A percentile compares a stretch with the other conserved stretches of the same genome.
These are phyloP conservation scores for Saccostrea cuccullata DNA, from an alignment of 1,140 invertebrate genomes.

Conservation along the genomic window DNA sequence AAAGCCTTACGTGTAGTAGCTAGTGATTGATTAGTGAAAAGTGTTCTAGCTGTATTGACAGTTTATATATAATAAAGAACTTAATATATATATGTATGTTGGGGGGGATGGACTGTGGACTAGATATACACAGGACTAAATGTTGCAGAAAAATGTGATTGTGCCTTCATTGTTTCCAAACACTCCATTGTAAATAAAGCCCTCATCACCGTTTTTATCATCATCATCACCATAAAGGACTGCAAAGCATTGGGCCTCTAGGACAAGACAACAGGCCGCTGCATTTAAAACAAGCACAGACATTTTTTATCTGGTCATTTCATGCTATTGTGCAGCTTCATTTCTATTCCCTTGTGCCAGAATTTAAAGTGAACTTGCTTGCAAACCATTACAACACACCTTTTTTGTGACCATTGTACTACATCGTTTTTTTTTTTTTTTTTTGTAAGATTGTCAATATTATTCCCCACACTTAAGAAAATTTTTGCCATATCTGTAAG, in stretches of 20 bases:
- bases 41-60: slow-evolving; percentile 27
- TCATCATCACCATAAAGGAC: slow-evolving; percentile 11
- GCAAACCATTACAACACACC: slow-evolving; percentile 8
- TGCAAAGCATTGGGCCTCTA: not conserved
- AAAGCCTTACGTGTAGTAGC: slow-evolving; percentile 18
- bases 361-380: slow-evolving; percentile 3
- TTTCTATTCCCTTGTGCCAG: slow-evolving; percentile 35
- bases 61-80: slow-evolving; percentile 8
- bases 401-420: not conserved
- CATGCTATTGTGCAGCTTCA: slow-evolving; percentile 30
- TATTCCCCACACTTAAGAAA: not conserved
- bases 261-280: not conserved
- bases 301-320: slow-evolving; percentile 13
- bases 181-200: slow-evolving; percentile 26
- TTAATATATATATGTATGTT: slow-evolving; percentile 7
- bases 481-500: not conserved
- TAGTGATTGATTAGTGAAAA: slow-evolving; percentile 38
- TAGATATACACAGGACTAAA: slow-evolving; percentile 26
- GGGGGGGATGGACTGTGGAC: slow-evolving; percentile 12
- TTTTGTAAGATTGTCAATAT: slow-evolving; percentile 16
- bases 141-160: slow-evolving; percentile 32
- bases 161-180: slow-evolving; percentile 34
- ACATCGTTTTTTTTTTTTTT: not conserved
- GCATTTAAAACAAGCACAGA: not conserved
- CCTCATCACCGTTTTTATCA: not conserved